Evolutionary conservation across 2,797 vertebrate species (phyloP).

Genomic region (Florisuga fusca): DNA sequence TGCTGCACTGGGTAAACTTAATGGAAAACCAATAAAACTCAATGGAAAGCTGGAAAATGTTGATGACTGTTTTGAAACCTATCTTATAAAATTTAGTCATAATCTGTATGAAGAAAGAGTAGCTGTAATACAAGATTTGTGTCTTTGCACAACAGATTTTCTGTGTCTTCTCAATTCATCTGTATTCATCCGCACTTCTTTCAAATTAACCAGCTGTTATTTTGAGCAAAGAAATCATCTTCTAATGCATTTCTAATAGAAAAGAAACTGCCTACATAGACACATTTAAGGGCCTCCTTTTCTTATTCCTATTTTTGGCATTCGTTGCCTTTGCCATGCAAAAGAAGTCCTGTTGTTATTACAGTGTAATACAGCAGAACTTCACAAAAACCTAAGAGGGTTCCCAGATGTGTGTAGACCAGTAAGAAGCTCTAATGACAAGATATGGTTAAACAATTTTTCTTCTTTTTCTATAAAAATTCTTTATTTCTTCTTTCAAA

Average conservation of each 20-base stretch:
- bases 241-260: background rate
- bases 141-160: background rate
- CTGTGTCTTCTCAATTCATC: background rate
- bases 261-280: background rate
- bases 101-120: background rate
- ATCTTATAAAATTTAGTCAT: background rate
- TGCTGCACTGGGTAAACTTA: constrained; percentile 7
- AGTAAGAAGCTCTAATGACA: background rate
- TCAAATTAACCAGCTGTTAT: background rate
- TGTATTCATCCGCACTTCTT: background rate
- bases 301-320: background rate
- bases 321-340: background rate
- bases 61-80: background rate
- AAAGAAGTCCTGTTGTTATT: background rate
- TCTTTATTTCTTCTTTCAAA: background rate
- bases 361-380: background rate
- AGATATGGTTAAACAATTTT: background rate
- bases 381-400: background rate
- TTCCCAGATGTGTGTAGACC: background rate
- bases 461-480: background rate
- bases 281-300: background rate
- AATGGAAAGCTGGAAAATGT: background rate
- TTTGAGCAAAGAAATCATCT: background rate
- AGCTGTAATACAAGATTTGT: background rate
- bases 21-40: background rate